Conservation (phyloP, 2,113 vertebrate genomes). For the Hypomesus transpacificus region DNA sequence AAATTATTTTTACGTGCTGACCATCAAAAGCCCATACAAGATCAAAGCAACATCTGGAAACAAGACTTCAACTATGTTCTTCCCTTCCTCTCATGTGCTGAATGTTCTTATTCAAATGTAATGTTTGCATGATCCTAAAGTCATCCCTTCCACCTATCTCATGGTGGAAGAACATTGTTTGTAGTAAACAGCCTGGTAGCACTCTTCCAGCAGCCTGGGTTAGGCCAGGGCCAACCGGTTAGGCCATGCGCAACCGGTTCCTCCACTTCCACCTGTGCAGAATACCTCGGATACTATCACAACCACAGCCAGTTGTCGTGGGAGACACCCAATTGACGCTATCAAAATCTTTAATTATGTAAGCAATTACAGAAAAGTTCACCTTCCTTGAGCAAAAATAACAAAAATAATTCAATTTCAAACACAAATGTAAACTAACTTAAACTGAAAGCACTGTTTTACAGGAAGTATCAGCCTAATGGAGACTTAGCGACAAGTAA, state of each 20-base stretch:
- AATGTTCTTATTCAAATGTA: too few relatives aligned
- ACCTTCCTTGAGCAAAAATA: conserved; percentile 9
- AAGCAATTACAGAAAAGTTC: neutral
- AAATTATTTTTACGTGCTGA: too few relatives aligned
- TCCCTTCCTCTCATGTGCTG: too few relatives aligned
- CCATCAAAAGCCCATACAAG: too few relatives aligned
- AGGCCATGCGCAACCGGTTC: conserved; percentile 57
- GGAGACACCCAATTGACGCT: conserved; percentile 14
- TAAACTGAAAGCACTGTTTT: too few relatives aligned
- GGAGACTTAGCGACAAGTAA: neutral
- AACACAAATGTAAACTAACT: neutral
- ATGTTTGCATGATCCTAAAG: too few relatives aligned
- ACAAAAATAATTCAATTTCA: neutral
- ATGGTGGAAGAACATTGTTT: neutral
- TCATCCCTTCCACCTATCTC: neutral
- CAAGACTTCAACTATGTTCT: too few relatives aligned
- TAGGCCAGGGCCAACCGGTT: conserved; percentile 44
- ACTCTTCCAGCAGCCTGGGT: neutral
- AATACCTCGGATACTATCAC: conserved; percentile 45
- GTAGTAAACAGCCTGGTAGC: conserved; percentile 41
- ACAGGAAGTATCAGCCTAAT: too few relatives aligned
- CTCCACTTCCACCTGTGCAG: conserved; percentile 33
- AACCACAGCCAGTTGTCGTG: conserved; percentile 26
- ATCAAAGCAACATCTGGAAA: too few relatives aligned
- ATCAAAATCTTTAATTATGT: neutral